phyloP scores from a whole-genome alignment of 2,797 vertebrate genomes.

The Tiaroga cobitis region DNA sequence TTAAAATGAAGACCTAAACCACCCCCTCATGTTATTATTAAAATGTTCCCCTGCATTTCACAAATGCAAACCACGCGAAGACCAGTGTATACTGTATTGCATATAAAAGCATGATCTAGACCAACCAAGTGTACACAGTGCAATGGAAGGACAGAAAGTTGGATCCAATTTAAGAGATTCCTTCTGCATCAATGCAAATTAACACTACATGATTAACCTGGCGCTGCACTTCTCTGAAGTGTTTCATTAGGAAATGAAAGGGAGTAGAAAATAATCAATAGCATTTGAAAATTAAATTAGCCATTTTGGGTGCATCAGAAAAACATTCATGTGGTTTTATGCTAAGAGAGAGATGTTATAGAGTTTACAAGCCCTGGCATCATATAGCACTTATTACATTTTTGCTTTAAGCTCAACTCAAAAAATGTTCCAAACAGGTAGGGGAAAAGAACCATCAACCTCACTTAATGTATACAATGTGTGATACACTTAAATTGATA shows the following conservation, averaged over 20 bases:
- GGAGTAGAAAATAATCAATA: conserved; percentile 46
- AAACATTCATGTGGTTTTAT: conserved; percentile 34
- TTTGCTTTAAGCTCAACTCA: conserved; percentile 8
- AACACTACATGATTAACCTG: conserved; percentile 73
- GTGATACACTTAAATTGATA: neutral
- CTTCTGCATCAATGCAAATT: conserved; percentile 71
- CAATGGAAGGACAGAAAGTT: conserved; percentile 65
- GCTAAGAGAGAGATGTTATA: neutral
- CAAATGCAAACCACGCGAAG: neutral
- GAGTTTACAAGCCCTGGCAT: conserved; percentile 4
- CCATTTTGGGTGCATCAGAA: conserved; percentile 47
- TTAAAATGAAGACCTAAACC: neutral
- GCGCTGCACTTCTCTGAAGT: conserved; percentile 60
- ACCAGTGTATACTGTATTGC: neutral
- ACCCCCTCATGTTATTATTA: neutral
- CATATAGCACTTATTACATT: neutral
- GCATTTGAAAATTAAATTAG: conserved; percentile 54
- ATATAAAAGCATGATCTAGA: neutral
- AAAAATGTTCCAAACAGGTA: neutral
- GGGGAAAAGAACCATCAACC: neutral
- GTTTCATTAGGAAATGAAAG: conserved; percentile 59
- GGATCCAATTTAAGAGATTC: conserved; percentile 62
- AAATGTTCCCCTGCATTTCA: neutral
- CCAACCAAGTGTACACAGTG: conserved; percentile 57
- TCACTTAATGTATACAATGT: neutral